Evolutionary conservation across 1,140 invertebrate genomes (phyloP).

Genomic region (Apis florea): DNA sequence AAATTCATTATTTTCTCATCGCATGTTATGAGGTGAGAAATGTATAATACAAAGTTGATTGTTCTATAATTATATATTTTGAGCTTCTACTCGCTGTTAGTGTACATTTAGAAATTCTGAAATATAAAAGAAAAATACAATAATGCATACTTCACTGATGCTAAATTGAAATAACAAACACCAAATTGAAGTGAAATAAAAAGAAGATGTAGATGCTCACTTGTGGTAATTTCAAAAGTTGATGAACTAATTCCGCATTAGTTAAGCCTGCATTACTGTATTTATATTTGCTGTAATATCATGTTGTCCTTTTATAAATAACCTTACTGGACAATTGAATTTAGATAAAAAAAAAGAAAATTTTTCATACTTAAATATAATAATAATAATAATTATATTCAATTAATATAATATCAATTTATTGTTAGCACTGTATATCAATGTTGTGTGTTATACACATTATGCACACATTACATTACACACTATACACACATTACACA

Average conservation of each 20-base stretch:
- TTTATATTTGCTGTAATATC: slow-evolving; percentile 3
- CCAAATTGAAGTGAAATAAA: too few species aligned
- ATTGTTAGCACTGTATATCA: too few species aligned
- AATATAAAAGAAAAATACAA: background rate
- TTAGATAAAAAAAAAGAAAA: background rate
- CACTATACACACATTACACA: background rate
- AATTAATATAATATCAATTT: background rate
- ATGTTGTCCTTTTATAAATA: background rate
- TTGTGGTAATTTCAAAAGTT: too few species aligned
- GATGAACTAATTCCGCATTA: too few species aligned
- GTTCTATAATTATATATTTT: slow-evolving; percentile 2
- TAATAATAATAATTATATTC: background rate
- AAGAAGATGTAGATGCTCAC: too few species aligned
- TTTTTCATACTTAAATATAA: background rate
- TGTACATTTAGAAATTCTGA: background rate
- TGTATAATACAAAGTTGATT: background rate
- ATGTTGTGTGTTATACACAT: background rate
- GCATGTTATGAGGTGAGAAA: background rate
- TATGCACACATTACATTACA: background rate
- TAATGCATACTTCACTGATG: too few species aligned
- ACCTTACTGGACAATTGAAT: background rate
- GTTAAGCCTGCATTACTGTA: too few species aligned
- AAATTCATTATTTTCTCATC: slow-evolving; percentile 4
- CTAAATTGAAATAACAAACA: too few species aligned
- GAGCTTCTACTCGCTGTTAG: slow-evolving; percentile 1